Percentiles rank a stretch among this genome's conserved stretches.
Evolutionary conservation across 2,113 vertebrate species (phyloP).

Genomic region (Beaufortia kweichowensis): DNA sequence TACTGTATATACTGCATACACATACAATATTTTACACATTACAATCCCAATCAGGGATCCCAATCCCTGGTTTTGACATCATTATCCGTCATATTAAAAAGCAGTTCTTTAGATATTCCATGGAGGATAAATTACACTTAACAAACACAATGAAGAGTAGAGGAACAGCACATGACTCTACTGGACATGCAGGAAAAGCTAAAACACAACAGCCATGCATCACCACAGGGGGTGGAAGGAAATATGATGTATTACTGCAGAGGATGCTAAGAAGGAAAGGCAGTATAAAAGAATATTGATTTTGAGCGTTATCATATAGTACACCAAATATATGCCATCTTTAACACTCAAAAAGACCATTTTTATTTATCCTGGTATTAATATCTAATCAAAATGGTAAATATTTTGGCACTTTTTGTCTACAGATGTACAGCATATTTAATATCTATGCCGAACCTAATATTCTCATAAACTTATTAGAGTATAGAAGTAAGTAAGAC

Average conservation of each 20-base stretch:
- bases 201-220: conserved; percentile 69
- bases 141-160: conserved; percentile 57
- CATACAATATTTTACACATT: too few relatives aligned
- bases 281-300: not conserved
- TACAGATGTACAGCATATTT: too few relatives aligned
- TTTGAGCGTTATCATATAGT: not conserved
- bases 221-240: conserved; percentile 57
- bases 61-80: not conserved
- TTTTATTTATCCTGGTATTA: too few relatives aligned
- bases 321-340: not conserved
- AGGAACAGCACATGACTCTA: conserved; percentile 55
- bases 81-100: conserved; percentile 26
- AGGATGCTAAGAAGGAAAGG: too few relatives aligned
- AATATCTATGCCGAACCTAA: conserved; percentile 43
- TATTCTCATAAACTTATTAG: too few relatives aligned
- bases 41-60: too few relatives aligned
- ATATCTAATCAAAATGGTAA: too few relatives aligned
- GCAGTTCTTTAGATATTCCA: conserved; percentile 57
- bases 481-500: too few relatives aligned
- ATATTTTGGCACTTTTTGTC: too few relatives aligned
- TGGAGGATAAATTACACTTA: conserved; percentile 55
- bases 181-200: conserved; percentile 66
- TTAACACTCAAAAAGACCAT: too few relatives aligned
- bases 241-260: conserved; percentile 6
- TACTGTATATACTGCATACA: not conserved